Conservation (phyloP, 2,113 vertebrate genomes). For the Caranx melampygus region DNA sequence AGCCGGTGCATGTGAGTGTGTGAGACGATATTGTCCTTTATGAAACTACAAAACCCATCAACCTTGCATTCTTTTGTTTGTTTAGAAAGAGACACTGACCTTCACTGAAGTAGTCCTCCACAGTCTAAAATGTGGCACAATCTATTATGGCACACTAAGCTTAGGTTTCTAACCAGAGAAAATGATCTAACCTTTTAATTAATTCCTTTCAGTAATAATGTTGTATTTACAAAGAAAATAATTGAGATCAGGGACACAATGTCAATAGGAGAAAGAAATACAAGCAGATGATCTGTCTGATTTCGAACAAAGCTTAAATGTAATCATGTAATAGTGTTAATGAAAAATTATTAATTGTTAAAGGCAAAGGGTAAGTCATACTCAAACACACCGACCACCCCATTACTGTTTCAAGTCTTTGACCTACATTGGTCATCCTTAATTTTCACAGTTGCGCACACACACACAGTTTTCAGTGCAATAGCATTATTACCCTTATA, state of each 20-base stretch:
- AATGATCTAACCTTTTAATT: not conserved
- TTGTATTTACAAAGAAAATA: not conserved
- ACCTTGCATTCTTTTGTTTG: not conserved
- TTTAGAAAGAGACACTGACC: not conserved
- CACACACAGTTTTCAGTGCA: not conserved
- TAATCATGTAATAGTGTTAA: not conserved
- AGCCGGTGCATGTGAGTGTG: slow-evolving; percentile 3
- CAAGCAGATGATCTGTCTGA: not conserved
- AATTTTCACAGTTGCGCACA: not conserved
- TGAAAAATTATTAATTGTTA: not conserved
- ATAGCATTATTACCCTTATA: not conserved
- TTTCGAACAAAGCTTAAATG: not conserved
- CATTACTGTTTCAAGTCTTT: not conserved
- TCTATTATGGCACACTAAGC: not conserved
- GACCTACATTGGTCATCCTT: not conserved
- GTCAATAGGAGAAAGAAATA: not conserved
- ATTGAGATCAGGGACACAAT: not conserved
- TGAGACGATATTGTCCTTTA: not conserved
- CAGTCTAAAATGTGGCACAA: not conserved
- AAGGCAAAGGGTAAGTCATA: not conserved
- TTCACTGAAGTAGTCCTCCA: not conserved
- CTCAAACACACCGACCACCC: too few relatives aligned
- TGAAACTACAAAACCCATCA: slow-evolving; percentile 8
- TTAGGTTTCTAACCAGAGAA: not conserved
- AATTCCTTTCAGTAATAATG: not conserved